A percentile compares a stretch with the other conserved stretches of the same genome.
These are phyloP conservation scores for Blera fallax DNA, from an alignment of 2,888 invertebrate genomes.

Conservation along the genomic window DNA sequence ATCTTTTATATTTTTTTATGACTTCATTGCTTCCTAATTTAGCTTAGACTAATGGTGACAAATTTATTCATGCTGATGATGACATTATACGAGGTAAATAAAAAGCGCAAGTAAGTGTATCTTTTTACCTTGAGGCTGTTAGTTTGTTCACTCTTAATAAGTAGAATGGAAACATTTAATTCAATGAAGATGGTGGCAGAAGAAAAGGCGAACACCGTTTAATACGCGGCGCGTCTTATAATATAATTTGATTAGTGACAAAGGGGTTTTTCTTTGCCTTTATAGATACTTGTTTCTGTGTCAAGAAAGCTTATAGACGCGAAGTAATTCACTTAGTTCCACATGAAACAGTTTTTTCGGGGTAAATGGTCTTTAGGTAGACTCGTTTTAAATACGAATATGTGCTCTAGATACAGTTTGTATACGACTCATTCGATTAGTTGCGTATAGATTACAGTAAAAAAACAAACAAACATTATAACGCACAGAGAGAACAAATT, in stretches of 20 bases:
- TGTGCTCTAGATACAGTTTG: slow-evolving; percentile 31
- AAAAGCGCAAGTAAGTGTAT: background rate
- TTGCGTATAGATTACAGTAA: slow-evolving; percentile 15
- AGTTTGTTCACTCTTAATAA: slow-evolving; percentile 1
- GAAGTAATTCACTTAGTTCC: slow-evolving; percentile 59
- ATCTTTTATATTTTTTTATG: background rate
- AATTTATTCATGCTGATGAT: slow-evolving; percentile 33
- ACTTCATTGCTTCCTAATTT: slow-evolving; percentile 37
- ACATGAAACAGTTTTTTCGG: slow-evolving; percentile 49
- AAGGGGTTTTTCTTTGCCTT: slow-evolving; percentile 29
- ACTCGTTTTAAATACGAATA: background rate
- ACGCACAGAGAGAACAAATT: background rate
- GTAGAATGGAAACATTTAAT: slow-evolving; percentile 40
- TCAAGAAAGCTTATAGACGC: slow-evolving; percentile 56
- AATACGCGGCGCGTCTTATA: slow-evolving; percentile 1
- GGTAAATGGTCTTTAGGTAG: slow-evolving; percentile 62
- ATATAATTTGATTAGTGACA: slow-evolving; percentile 65
- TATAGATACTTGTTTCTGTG: slow-evolving; percentile 46
- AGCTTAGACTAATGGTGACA: background rate
- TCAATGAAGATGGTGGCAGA: slow-evolving; percentile 5
- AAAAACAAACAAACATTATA: background rate
- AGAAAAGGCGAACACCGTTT: background rate
- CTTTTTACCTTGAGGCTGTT: slow-evolving; percentile 27
- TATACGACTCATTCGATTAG: slow-evolving; percentile 45
- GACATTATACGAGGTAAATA: background rate